phyloP scores from a whole-genome alignment of 2,888 invertebrate genomes.

The Formica aserva region DNA sequence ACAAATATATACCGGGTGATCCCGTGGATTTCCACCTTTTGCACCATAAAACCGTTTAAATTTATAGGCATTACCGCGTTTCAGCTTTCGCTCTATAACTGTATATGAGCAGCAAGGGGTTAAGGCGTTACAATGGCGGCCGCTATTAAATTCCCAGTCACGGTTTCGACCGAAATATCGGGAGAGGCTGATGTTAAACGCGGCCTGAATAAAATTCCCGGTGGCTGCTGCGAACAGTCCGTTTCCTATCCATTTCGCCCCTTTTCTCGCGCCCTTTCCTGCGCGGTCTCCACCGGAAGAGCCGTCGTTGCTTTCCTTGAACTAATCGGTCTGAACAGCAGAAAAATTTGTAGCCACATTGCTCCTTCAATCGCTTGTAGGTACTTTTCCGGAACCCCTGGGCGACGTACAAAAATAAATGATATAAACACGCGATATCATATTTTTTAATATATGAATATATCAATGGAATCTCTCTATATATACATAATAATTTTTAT shows the following conservation, averaged over 20 bases:
- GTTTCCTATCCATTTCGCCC: constrained; percentile 53
- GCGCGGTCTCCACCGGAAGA: not conserved
- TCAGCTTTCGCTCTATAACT: constrained; percentile 58
- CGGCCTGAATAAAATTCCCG: constrained; percentile 71
- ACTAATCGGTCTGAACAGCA: constrained; percentile 55
- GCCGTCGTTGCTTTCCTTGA: constrained; percentile 37
- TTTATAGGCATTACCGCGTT: constrained; percentile 72
- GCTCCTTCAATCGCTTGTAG: constrained; percentile 1
- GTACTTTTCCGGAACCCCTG: not conserved
- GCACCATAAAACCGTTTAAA: constrained; percentile 72
- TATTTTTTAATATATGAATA: not conserved
- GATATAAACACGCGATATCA: not conserved
- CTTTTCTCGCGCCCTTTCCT: constrained; percentile 4
- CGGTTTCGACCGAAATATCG: constrained; percentile 73
- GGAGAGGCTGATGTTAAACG: constrained; percentile 73
- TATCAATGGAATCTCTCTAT: no score
- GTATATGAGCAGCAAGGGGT: constrained; percentile 57
- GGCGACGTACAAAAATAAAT: constrained; percentile 4
- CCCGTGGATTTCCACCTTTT: constrained; percentile 63
- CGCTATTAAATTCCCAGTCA: constrained; percentile 74
- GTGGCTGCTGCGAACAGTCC: constrained; percentile 49
- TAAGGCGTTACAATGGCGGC: constrained; percentile 73
- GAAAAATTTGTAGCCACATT: constrained; percentile 49
- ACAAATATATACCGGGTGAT: constrained; percentile 53
- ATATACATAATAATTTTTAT: not conserved